Evolutionary conservation across 2,888 invertebrate genomes (phyloP), one percentile per base, ranked within the genome.

Genomic region (Griposia aprilina): DNA sequence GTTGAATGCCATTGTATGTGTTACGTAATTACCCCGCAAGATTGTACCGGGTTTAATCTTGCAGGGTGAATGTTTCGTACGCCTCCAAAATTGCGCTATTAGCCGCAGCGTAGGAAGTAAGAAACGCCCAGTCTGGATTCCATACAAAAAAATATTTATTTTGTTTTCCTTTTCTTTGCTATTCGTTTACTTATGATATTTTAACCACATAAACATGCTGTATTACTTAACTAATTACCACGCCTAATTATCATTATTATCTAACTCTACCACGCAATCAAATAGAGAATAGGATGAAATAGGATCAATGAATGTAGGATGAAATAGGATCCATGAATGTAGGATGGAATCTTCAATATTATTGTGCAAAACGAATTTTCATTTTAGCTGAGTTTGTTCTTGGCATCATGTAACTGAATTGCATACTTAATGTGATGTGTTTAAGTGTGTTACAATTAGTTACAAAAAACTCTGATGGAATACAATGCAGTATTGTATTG

Each of bases 361-460:
- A 45, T 45, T 45, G 45, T 45, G 45, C 48, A 48, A 57, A 59
- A 52, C 36, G 2, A 50, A 65, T 68, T 65, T 20, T 62, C 7
- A 57, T 59, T 69, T 45, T n/a, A 75, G 23, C 23, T 30, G 17
- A 30, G 41, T 62, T 48, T 67, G 41, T 15, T 48, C 15, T n/a
- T 30, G 8, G 36, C 26, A 52, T 36, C 30, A 36, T 81, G 41
- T 50, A 55, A 55, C 26, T 23, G n/a, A 65, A 65, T 62, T 80
- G n/a, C n/a, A 26, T 69, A n/a, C n/a, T n/a, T n/a, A 41, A 70
- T 26, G 17, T 26, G n/a, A 50, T 57, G 20, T 66, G n/a, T n/a
- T n/a, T n/a, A n/a, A n/a, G n/a, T n/a, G 59, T 75, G 45, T 63
- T 41, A 80, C 41, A 76, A 69, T 45, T 69, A 76, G 45, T 63